phyloP scores from a whole-genome alignment of 2,797 vertebrate genomes.

The Macropus fuliginosus region DNA sequence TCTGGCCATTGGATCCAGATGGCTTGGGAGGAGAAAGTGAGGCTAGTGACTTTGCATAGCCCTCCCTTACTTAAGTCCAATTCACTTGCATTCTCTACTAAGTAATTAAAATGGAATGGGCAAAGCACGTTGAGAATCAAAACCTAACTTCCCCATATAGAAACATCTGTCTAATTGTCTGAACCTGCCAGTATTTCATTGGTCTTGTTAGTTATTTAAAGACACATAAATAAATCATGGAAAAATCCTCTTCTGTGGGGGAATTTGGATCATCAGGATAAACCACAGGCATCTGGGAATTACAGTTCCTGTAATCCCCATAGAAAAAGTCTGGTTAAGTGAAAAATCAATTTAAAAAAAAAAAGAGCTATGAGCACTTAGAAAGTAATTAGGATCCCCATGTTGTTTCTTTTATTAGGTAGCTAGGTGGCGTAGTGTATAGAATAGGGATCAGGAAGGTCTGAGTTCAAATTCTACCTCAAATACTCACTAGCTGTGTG shows the following conservation, averaged over 20 bases:
- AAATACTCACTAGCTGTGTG: background rate
- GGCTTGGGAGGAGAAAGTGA: too few relatives aligned
- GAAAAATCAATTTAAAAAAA: conserved; percentile 34
- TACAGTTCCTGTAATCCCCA: background rate
- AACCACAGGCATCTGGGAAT: conserved; percentile 10
- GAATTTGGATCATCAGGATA: conserved; percentile 17
- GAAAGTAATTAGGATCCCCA: background rate
- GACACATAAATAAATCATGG: conserved; percentile 5
- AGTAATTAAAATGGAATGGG: background rate
- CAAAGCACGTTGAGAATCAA: background rate
- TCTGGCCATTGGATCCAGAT: too few relatives aligned
- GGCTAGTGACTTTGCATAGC: too few relatives aligned
- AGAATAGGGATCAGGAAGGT: background rate
- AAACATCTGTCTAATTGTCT: background rate
- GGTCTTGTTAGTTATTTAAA: conserved; percentile 27
- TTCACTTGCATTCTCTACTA: background rate
- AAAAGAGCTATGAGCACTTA: background rate
- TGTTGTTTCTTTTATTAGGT: background rate
- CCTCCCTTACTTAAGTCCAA: too few relatives aligned
- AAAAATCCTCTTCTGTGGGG: conserved; percentile 23
- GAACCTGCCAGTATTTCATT: background rate
- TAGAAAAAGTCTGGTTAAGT: conserved; percentile 31
- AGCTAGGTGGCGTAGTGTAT: background rate
- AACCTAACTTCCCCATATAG: background rate
- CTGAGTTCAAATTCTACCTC: background rate